Percentiles rank a stretch among this genome's conserved stretches.
These are phyloP conservation scores for Embiotoca jacksoni DNA, from an alignment of 2,113 vertebrate genomes.

Conservation along the genomic window DNA sequence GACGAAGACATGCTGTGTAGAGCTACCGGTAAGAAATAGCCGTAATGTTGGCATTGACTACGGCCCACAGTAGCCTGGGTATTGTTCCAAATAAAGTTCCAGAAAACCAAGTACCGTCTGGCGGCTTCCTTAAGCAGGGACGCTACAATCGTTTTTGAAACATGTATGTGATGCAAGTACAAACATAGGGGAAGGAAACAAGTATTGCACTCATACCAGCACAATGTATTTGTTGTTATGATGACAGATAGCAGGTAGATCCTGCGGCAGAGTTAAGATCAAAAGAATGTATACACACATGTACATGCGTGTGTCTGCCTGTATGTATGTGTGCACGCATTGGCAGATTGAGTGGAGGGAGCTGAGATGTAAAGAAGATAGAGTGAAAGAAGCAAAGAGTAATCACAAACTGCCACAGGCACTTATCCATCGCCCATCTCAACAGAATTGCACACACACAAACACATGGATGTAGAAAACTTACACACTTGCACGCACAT, in stretches of 20 bases:
- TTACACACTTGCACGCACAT: not conserved
- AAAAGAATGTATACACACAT: not conserved
- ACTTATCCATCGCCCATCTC: conserved; percentile 41
- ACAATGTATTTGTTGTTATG: conserved; percentile 7
- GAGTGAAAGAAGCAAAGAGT: conserved; percentile 38
- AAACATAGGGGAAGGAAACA: not conserved
- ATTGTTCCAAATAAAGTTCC: too few relatives aligned
- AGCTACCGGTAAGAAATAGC: too few relatives aligned
- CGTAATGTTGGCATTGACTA: too few relatives aligned
- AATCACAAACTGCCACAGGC: conserved; percentile 65
- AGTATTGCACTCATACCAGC: not conserved
- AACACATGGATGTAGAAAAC: not conserved
- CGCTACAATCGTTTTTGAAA: not conserved
- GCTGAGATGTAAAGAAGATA: conserved; percentile 38
- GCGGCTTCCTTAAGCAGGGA: too few relatives aligned
- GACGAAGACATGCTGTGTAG: too few relatives aligned
- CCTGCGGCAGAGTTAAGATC: not conserved
- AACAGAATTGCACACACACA: conserved; percentile 2
- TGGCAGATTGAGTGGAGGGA: conserved; percentile 21
- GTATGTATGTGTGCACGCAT: not conserved
- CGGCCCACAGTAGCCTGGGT: too few relatives aligned
- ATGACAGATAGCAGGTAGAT: not conserved
- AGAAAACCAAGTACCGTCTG: too few relatives aligned
- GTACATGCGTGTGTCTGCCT: not conserved
- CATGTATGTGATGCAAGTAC: not conserved